A percentile compares a stretch with the other conserved stretches of the same genome.
phyloP scores from a whole-genome alignment of 2,888 invertebrate genomes.

The Mamestra brassicae region DNA sequence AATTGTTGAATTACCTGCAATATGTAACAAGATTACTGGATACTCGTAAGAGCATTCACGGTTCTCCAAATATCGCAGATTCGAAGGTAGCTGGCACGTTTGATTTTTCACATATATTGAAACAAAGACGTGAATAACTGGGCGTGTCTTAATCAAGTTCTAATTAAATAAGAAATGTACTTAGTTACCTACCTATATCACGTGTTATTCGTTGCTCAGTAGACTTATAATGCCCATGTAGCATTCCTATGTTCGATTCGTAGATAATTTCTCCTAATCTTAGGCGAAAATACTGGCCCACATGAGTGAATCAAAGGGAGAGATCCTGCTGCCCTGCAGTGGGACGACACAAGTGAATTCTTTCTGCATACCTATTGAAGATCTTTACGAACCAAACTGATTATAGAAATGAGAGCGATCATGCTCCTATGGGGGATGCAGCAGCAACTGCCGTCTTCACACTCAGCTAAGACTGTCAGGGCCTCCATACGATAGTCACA shows the following conservation, averaged over 20 bases:
- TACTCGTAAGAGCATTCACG: background rate
- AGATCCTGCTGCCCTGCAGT: background rate
- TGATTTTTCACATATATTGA: no score
- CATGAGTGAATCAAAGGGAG: background rate
- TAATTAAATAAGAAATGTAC: background rate
- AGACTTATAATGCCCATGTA: background rate
- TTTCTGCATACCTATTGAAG: background rate
- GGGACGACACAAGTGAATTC: background rate
- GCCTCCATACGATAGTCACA: constrained; percentile 57
- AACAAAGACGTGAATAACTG: no score
- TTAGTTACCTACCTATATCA: background rate
- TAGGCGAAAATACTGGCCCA: background rate
- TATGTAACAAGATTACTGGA: background rate
- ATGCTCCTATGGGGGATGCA: constrained; percentile 70
- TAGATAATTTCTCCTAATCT: background rate
- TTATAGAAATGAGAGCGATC: constrained; percentile 74
- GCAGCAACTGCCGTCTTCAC: constrained; percentile 73
- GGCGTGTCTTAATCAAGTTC: background rate
- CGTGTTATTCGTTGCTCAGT: background rate
- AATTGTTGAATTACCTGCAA: background rate
- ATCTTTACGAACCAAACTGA: constrained; percentile 75
- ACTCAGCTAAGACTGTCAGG: constrained; percentile 59
- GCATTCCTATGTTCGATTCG: background rate
- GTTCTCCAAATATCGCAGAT: background rate
- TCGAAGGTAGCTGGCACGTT: background rate